Base-by-base conservation (phyloP, 2,113 vertebrate species). In the Ranitomeya imitator region DNA sequence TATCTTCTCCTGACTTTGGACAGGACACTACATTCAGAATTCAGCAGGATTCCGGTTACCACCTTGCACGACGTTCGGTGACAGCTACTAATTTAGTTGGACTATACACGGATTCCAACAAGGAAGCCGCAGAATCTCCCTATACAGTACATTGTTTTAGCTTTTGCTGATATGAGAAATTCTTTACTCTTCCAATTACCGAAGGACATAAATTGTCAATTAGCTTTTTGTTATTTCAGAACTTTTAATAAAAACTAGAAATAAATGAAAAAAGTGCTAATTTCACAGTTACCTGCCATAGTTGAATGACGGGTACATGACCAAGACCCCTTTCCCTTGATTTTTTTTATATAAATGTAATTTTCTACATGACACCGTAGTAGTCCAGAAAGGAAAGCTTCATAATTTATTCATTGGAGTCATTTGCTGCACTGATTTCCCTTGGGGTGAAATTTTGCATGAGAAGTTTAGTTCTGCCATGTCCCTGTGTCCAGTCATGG, bases 391-490 rank as follows among this genome's bases (percentile, higher is more conserved):
- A 69, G 71, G 63, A 87, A 81, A 81, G 52, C 86, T 87, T 87
- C 73, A 87, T 87, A 61, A 81, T 81, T 87, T 87, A 87, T 87
- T 87, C 86, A 87, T 87, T 81, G 10, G 19, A 87, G 63, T 71
- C 63, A 87, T 81, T 87, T 87, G 61, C 78, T 45, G 78, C 78
- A 69, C 52, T 81, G 78, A 87, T 87, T 87, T 87, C 86, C 86
- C 78, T 59, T 37, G 79, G 86, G 86, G 81, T 55, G 12, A 51
- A 31, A 87, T 87, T 71, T 81, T 81, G 78, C 78, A 87, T 71
- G 86, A 63, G 65, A 71, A 87, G 52, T 87, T 81, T 71, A 87
- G 67, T 26, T 73, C 19, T 18, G 16, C 26, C 69, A 37, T 85
- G 83, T 73, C 23, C 63, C 19, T 54, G 51, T 85, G 15, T 55